Percentiles rank a stretch among this genome's conserved stretches.
Conservation (phyloP, 1,140 invertebrate genomes). For the Camponotus vicinus region DNA sequence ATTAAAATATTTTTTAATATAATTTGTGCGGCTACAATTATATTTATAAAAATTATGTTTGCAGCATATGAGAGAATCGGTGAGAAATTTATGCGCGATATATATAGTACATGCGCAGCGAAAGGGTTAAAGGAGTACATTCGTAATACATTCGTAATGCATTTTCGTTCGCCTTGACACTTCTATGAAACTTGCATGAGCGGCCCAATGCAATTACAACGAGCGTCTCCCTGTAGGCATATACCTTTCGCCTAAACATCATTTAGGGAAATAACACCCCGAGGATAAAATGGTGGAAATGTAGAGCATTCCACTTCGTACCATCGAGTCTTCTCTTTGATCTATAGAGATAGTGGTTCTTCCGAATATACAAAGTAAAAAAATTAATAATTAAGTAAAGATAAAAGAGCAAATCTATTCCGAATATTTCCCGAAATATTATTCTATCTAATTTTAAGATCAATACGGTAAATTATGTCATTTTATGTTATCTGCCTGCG, state of each 20-base stretch:
- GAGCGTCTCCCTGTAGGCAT: neutral
- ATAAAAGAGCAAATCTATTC: neutral
- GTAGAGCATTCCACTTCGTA: neutral
- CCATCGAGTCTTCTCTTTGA: neutral
- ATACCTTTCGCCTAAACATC: constrained; percentile 1
- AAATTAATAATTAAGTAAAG: neutral
- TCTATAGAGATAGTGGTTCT: neutral
- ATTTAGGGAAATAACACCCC: neutral
- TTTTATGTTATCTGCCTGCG: neutral
- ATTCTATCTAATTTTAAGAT: neutral
- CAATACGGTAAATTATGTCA: neutral
- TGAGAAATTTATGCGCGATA: constrained; percentile 17
- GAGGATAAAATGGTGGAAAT: neutral
- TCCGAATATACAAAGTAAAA: neutral
- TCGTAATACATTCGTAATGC: constrained; percentile 4
- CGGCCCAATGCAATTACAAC: constrained; percentile 26
- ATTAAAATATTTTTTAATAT: neutral
- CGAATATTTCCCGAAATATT: neutral
- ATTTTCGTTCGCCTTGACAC: constrained; percentile 41
- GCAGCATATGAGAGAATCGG: neutral
- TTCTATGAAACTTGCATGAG: constrained; percentile 35
- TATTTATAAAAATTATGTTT: neutral
- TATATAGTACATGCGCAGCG: neutral
- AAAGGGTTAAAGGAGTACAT: constrained; percentile 14
- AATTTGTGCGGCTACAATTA: neutral